Evolutionary conservation across 2,797 vertebrate genomes (phyloP), one percentile per base, ranked within the genome.

Genomic region (Eospalax fontanierii): DNA sequence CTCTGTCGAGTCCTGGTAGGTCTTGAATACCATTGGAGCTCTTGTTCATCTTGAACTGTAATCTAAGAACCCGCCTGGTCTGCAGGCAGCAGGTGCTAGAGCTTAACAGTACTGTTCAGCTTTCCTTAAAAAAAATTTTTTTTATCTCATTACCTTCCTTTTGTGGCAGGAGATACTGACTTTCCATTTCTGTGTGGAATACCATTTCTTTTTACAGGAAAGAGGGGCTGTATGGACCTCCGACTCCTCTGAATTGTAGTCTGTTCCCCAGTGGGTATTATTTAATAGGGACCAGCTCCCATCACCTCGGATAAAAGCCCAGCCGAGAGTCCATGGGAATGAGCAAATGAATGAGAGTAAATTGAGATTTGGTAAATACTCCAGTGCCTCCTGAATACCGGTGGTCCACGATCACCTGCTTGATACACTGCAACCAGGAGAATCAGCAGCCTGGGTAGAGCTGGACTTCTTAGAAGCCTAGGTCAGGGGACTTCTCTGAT

Each of bases 191-290:
- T 26, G 59, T 86, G 38, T 54, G 40, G 70, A 86, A 71, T 71
- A 28, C 12, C 70, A 85, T 87, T 87, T 89, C 81, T 30, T 40
- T 80, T 87, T 21, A 59, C 66, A 88, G 86, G 79, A 78, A 50
- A 38, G 46, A 91, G 6, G 61, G 6, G 61, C 61, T 43, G 43
- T 4, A 9, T 6, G 12, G 30, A 28, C 35, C 68, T 63, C n/a
- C 40, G 21, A n/a, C 46, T 70, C 38, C 33, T 24, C 68, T 35
- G 54, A 21, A 26, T 15, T 65, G 61, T 71, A 15, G 22, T 2
- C 38, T 43, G 38, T 50, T n/a, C 14, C 38, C 73, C 19, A 2
- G 9, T 33, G 5, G 15, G n/a, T 30, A 30, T 30, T n/a, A 89
- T 12, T 18, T 46, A 4, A 18, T 57, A 43, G 71, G 6, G 16